Evolutionary conservation across 1,140 invertebrate species (phyloP).

Genomic region (Tribolium castaneum): DNA sequence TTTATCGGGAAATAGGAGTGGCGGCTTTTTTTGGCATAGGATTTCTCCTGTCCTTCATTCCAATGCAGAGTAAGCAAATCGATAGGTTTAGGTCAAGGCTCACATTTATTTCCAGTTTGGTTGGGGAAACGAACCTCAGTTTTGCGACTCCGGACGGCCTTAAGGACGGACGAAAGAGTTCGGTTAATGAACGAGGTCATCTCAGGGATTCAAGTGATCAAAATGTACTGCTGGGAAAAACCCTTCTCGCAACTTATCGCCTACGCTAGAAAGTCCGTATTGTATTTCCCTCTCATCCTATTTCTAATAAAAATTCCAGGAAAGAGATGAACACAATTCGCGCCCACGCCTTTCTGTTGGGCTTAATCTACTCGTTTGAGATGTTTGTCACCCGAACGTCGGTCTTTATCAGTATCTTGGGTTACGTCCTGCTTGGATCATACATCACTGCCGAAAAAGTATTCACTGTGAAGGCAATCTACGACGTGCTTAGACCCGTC

Average conservation of each 20-base stretch:
- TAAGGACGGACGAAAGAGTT: constrained; percentile 83
- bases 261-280: constrained; percentile 70
- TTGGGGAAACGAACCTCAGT: constrained; percentile 69
- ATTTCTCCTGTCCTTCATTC: constrained; percentile 71
- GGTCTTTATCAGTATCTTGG: constrained; percentile 82
- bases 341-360: constrained; percentile 76
- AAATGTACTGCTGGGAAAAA: constrained; percentile 86
- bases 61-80: constrained; percentile 68
- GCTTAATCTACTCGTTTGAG: constrained; percentile 78
- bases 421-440: constrained; percentile 77
- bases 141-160: constrained; percentile 72
- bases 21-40: constrained; percentile 81
- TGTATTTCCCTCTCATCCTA: neutral
- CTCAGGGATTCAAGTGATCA: constrained; percentile 78
- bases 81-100: neutral
- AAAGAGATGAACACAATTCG: constrained; percentile 75
- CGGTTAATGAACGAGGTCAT: constrained; percentile 88
- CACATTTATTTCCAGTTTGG: constrained; percentile 62
- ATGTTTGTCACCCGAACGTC: constrained; percentile 81
- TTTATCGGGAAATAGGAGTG: constrained; percentile 81
- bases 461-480: constrained; percentile 78
- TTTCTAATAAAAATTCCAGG: constrained; percentile 61
- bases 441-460: constrained; percentile 80
- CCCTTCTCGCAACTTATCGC: constrained; percentile 74
- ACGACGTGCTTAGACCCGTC: constrained; percentile 76